Percentiles rank a stretch among this genome's conserved stretches.
These are phyloP conservation scores for Scaeva pyrastri DNA, from an alignment of 2,888 invertebrate genomes.

Conservation along the genomic window DNA sequence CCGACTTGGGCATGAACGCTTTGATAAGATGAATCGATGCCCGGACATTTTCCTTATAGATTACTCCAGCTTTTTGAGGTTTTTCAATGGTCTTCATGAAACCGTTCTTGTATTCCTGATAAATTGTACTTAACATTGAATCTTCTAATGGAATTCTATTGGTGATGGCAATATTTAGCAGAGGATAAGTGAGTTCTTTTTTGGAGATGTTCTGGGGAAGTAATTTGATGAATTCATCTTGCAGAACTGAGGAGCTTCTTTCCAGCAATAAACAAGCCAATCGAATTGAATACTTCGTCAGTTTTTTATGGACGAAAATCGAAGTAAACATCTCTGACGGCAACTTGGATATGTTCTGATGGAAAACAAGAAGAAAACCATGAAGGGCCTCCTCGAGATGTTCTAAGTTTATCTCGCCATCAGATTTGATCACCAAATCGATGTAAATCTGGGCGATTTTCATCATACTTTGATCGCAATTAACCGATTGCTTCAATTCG, in stretches of 20 bases:
- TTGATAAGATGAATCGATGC: conserved; percentile 87
- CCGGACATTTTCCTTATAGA: conserved; percentile 86
- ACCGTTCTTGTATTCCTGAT: conserved; percentile 86
- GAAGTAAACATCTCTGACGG: conserved; percentile 85
- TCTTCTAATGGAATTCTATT: conserved; percentile 80
- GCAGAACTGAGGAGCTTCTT: conserved; percentile 78
- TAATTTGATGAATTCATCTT: conserved; percentile 76
- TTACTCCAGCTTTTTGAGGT: conserved; percentile 88
- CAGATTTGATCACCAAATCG: conserved; percentile 83
- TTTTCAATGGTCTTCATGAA: conserved; percentile 88
- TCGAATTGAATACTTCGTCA: conserved; percentile 86
- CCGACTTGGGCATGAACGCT: conserved; percentile 86
- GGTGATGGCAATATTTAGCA: conserved; percentile 85
- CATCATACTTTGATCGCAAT: conserved; percentile 81
- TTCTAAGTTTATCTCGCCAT: conserved; percentile 84
- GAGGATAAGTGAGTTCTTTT: conserved; percentile 87
- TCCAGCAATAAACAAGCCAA: conserved; percentile 86
- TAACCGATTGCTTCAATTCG: conserved; percentile 78
- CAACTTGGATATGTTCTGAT: conserved; percentile 85
- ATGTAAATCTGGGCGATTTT: conserved; percentile 84
- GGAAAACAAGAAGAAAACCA: conserved; percentile 86
- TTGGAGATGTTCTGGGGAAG: conserved; percentile 84
- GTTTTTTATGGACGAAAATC: conserved; percentile 85
- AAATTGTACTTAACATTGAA: conserved; percentile 85
- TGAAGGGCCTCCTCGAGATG: conserved; percentile 85